phyloP scores from a whole-genome alignment of 2,888 invertebrate genomes.

The Chloroclystis v-ata region DNA sequence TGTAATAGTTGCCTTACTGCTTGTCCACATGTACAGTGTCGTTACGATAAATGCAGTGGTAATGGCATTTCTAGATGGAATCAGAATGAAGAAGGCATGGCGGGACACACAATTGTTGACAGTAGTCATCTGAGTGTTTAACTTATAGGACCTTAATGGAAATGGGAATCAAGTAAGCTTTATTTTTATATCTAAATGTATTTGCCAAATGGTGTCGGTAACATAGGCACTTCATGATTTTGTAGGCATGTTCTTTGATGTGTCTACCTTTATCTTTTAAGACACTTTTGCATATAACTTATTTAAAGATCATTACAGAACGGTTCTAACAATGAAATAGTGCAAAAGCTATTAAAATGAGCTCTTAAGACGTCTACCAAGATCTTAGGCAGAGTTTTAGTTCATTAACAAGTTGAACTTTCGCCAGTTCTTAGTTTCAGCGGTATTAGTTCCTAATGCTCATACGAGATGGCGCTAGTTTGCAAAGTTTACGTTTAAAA shows the following conservation, averaged over 20 bases:
- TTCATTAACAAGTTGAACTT: not conserved
- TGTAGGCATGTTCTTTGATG: too few species aligned
- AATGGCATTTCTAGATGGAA: slow-evolving; percentile 45
- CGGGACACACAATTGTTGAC: slow-evolving; percentile 37
- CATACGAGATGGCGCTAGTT: not conserved
- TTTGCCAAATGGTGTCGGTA: too few species aligned
- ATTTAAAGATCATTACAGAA: too few species aligned
- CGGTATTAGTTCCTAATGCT: not conserved
- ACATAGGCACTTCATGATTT: too few species aligned
- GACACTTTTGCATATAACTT: too few species aligned
- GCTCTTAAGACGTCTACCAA: not conserved
- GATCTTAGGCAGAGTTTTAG: too few species aligned
- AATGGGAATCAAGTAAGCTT: slow-evolving; percentile 47
- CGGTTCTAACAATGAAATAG: too few species aligned
- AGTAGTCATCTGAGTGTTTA: slow-evolving; percentile 36
- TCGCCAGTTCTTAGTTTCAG: not conserved
- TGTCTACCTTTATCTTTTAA: too few species aligned
- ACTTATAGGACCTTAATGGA: slow-evolving; percentile 14
- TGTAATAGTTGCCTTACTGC: too few species aligned
- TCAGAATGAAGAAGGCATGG: slow-evolving; percentile 41
- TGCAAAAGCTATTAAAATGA: slow-evolving; percentile 3
- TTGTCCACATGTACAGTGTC: too few species aligned
- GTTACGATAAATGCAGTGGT: slow-evolving; percentile 19
- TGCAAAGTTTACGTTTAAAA: not conserved
- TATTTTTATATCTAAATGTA: slow-evolving; percentile 6